Base-by-base conservation (phyloP, 2,113 vertebrate species). In the Leiothrix lutea region DNA sequence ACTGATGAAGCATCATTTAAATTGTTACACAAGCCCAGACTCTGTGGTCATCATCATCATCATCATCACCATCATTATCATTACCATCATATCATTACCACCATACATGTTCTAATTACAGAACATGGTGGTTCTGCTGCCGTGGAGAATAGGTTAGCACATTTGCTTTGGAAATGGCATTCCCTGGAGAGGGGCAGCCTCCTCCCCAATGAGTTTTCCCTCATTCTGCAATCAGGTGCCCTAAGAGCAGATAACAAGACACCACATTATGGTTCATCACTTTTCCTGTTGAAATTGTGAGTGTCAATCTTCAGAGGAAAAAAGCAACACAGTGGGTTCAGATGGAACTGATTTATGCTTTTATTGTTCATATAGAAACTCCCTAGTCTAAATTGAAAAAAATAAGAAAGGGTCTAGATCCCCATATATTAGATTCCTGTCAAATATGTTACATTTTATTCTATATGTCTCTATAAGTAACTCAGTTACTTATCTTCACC, bases 81-180 rank as follows among this genome's bases (percentile, higher is more conserved):
- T 23, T 23, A 64, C 38, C 20, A 31, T 66, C n/a, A n/a, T 13
- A 47, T 47, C 45, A 12, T 23, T 23, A 64, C 38, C 20, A 31
- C n/a, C n/a, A n/a, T n/a, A n/a, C n/a, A n/a, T n/a, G n/a, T n/a
- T n/a, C n/a, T n/a, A n/a, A n/a, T n/a, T n/a, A n/a, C n/a, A n/a
- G n/a, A n/a, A n/a, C n/a, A n/a, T 66, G 12, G 12, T 67, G 14
- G 3, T 58, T 23, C 3, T 58, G 12, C 9, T 74, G 40, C 22
- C 2, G 4, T 71, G 44, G 26, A 66, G 51, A 56, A 45, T 2
- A 57, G 2, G 10, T 40, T 45, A 35, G 0, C 0, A 0, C 23
- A 29, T 61, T 73, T 90, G 7, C 25, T 69, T 83, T 77, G 16
- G 42, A 62, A 86, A 29, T 21, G 31, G 12, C 7, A 36, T 53